Evolutionary conservation across 2,113 vertebrate species (phyloP).

Genomic region (rabbit (Oryctolagus cuniculus)): mOryCun1.1 NC_091453.1:23185501-23186000

Average conservation of each 20-base stretch:
- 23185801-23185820: slow-evolving; percentile 8
- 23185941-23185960: slow-evolving; percentile 58
- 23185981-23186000: slow-evolving; percentile 40
- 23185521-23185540: slow-evolving; percentile 37
- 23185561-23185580: neutral
- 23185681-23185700: neutral
- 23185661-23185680: neutral
- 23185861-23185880: neutral
- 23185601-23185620: neutral
- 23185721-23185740: slow-evolving; percentile 7
- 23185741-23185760: slow-evolving; percentile 23
- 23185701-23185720: slow-evolving; percentile 10
- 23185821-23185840: slow-evolving; percentile 20
- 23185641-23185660: slow-evolving; percentile 54
- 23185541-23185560: neutral
- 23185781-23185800: slow-evolving; percentile 20
- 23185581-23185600: neutral
- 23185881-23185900: slow-evolving; percentile 47
- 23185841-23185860: slow-evolving; percentile 12
- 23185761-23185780: slow-evolving; percentile 43
- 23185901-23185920: slow-evolving; percentile 34
- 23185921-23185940: slow-evolving; percentile 48
- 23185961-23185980: slow-evolving; percentile 19
- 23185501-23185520: neutral
- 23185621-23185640: slow-evolving; percentile 30